A percentile compares a stretch with the other conserved stretches of the same genome.
These are phyloP conservation scores for Melanotaenia nigrans DNA, from an alignment of 2,797 vertebrate genomes.

Conservation along the genomic window DNA sequence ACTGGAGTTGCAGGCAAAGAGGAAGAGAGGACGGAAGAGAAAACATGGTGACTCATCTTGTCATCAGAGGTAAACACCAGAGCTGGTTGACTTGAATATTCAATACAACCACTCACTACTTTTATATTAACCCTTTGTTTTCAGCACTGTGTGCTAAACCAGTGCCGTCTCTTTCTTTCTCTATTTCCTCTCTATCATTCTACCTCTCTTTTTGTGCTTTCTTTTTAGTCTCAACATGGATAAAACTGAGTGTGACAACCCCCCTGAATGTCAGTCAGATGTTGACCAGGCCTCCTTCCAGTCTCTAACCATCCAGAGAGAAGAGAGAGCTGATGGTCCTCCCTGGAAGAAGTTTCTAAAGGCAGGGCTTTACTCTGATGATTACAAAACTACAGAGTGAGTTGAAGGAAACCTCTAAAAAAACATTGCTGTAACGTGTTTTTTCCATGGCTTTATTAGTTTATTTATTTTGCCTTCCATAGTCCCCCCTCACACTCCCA, in stretches of 20 bases:
- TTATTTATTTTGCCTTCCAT: conserved; percentile 27
- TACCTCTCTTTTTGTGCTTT: conserved; percentile 76
- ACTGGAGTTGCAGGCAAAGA: conserved; percentile 86
- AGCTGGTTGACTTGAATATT: conserved; percentile 71
- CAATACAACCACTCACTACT: conserved; percentile 69
- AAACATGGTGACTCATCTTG: conserved; percentile 81
- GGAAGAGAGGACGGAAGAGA: conserved; percentile 85
- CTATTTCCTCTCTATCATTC: conserved; percentile 75
- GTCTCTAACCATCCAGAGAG: conserved; percentile 79
- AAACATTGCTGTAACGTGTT: not conserved
- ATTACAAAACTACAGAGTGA: conserved; percentile 96
- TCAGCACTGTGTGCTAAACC: conserved; percentile 86
- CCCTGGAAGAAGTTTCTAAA: conserved; percentile 95
- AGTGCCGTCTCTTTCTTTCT: conserved; percentile 78
- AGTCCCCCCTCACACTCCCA: conserved; percentile 89
- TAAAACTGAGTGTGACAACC: conserved; percentile 73
- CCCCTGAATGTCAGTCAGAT: conserved; percentile 77
- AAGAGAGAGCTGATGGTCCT: conserved; percentile 85
- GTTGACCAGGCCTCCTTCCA: conserved; percentile 76
- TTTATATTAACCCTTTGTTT: conserved; percentile 79
- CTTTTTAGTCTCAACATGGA: conserved; percentile 74
- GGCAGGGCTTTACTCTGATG: conserved; percentile 97
- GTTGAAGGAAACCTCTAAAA: conserved; percentile 62
- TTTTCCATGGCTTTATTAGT: conserved; percentile 8
- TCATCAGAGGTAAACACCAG: conserved; percentile 78